Evolutionary conservation across 2,113 vertebrate genomes (phyloP), one percentile per base, ranked within the genome.

Genomic region (Equus przewalskii): DNA sequence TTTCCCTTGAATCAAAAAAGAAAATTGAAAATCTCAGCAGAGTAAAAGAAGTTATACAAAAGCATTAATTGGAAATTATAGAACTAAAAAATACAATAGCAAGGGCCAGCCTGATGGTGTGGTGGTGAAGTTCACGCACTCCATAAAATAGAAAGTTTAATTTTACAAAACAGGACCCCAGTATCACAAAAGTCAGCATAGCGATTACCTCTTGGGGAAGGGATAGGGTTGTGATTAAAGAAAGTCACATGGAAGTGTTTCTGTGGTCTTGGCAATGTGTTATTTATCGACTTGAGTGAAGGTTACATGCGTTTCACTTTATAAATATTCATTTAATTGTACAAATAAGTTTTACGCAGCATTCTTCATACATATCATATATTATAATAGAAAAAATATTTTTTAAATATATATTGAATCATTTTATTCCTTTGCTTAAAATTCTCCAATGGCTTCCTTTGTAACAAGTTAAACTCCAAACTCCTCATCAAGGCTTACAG

Each of bases 351-450:
- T 69, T 70, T 76, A 51, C 51, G 26, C 26, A 83, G 10, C 54
- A 83, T 93, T 89, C 51, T 93, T 28, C 51, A 70, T 54, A 51
- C 6, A 54, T 76, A 7, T 16, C 75, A 70, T 62, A 69, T 49
- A 85, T 67, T 22, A 49, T 44, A 79, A 78, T 21, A 24, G 30
- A 28, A 95, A 92, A 80, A 51, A 44, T 69, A 75, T 44, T 75
- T 96, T 93, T 5, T 22, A 92, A 89, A 84, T 56, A 54, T 22
- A 70, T 2, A 56, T 49, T 67, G 44, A 6, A 22, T 62, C n/a
- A 54, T 78, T 96, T 89, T 28, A 76, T 67, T 89, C 19, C 7
- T 56, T 82, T 83, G 22, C 41, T 82, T 89, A 92, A 89, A 89
- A 69, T 89, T 88, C 24, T 69, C 41, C 51, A 69, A 19, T 60